phyloP scores from a whole-genome alignment of 2,888 invertebrate species.

The Eumacrocentrus americanus region DNA sequence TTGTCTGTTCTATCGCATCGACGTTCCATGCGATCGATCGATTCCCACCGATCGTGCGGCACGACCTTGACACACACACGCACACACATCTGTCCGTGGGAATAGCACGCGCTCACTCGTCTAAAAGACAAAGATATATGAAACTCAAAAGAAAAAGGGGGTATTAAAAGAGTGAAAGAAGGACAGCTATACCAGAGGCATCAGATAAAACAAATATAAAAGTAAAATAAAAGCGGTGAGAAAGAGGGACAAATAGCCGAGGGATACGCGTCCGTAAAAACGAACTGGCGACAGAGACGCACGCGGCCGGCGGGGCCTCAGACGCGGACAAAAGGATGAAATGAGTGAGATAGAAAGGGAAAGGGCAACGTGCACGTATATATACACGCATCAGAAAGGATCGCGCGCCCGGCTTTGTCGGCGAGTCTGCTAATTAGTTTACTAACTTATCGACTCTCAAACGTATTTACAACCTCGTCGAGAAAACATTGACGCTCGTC shows the following conservation, averaged over 20 bases:
- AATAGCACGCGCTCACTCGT: neutral
- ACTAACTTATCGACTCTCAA: conserved; percentile 59
- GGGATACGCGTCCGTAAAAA: conserved; percentile 38
- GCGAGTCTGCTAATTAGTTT: conserved; percentile 61
- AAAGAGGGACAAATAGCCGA: conserved; percentile 42
- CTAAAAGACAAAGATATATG: neutral
- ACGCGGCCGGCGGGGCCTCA: conserved; percentile 33
- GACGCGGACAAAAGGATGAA: conserved; percentile 18
- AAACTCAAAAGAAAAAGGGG: neutral
- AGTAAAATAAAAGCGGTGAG: conserved; percentile 45
- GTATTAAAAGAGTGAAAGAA: neutral
- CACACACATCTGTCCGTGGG: neutral
- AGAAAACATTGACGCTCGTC: conserved; percentile 13
- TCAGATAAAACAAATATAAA: conserved; percentile 36
- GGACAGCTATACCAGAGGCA: conserved; percentile 16
- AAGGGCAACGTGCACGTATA: neutral
- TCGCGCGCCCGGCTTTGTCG: conserved; percentile 58
- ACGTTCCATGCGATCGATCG: neutral
- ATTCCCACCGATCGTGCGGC: neutral
- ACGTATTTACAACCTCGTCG: conserved; percentile 47
- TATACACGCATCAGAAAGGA: conserved; percentile 39
- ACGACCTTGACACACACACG: neutral
- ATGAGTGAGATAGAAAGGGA: conserved; percentile 6
- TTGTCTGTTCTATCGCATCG: neutral
- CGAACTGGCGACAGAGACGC: conserved; percentile 44